A percentile compares a stretch with the other conserved stretches of the same genome.
Evolutionary conservation across 2,888 invertebrate species (phyloP).

Genomic region (Steromphala cineraria): DNA sequence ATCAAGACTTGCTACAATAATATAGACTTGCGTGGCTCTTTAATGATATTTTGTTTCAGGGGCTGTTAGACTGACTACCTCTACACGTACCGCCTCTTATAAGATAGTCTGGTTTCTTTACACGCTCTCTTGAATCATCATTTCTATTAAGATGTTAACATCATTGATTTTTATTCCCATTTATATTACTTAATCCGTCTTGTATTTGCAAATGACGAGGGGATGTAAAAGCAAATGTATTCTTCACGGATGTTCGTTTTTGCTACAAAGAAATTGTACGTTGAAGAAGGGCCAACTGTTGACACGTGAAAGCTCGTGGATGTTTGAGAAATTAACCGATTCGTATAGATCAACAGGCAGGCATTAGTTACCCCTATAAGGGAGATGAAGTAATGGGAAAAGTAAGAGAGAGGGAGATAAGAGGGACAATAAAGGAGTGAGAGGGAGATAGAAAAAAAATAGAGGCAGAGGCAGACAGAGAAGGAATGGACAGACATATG

Average conservation of each 20-base stretch:
- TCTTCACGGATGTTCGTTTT: no score
- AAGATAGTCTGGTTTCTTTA: not conserved
- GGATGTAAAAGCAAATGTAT: no score
- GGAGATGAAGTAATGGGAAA: constrained; percentile 10
- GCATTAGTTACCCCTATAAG: not conserved
- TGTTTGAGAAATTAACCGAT: not conserved
- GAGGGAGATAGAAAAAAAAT: no score
- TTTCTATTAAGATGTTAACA: no score
- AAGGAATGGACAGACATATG: constrained; percentile 21
- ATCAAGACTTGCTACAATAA: no score
- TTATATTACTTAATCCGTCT: no score
- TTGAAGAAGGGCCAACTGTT: not conserved
- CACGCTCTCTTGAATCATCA: no score
- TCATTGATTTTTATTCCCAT: no score
- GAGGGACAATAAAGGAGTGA: not conserved
- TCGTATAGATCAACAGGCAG: not conserved
- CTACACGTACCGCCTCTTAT: no score
- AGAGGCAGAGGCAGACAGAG: constrained; percentile 18
- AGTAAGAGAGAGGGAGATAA: constrained; percentile 30
- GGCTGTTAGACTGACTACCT: no score
- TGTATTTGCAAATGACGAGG: no score
- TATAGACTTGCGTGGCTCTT: not conserved
- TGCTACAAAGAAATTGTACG: not conserved
- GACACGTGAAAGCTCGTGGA: not conserved
- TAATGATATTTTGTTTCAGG: not conserved